phyloP scores from a whole-genome alignment of 2,888 invertebrate species.

The Drosophila leonis region DNA sequence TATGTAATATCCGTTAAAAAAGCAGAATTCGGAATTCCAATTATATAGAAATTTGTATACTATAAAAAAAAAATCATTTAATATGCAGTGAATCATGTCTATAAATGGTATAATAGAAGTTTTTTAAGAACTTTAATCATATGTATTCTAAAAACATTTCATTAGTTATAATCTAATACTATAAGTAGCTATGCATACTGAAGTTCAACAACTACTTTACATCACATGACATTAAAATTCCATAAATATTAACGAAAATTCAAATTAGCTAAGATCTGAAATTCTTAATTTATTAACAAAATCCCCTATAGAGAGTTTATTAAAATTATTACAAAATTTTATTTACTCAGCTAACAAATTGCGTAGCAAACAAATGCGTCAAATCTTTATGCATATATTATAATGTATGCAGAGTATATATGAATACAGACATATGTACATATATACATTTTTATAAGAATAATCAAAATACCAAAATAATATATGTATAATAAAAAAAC shows the following conservation, averaged over 20 bases:
- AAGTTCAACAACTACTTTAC: no score
- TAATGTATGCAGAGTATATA: background rate
- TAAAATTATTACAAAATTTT: constrained; percentile 56
- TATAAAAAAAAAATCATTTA: background rate
- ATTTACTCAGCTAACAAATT: constrained; percentile 49
- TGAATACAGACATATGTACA: no score
- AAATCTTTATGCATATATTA: constrained; percentile 33
- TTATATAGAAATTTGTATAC: background rate
- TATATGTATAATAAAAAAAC: constrained; percentile 14
- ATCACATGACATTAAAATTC: background rate
- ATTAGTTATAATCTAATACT: background rate
- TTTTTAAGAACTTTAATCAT: no score
- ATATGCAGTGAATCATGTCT: background rate
- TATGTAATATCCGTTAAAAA: constrained; percentile 42
- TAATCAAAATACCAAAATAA: constrained; percentile 19
- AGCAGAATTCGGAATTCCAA: background rate
- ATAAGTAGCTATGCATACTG: background rate
- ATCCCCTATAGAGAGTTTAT: background rate
- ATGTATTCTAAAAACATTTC: background rate
- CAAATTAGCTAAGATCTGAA: background rate
- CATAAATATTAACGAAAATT: background rate
- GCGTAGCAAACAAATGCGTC: constrained; percentile 64
- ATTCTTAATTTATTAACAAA: background rate
- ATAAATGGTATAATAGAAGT: background rate
- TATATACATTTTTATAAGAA: constrained; percentile 2